Evolutionary conservation across 1,140 invertebrate species (phyloP).

Genomic region (Lepidostoma basale): DNA sequence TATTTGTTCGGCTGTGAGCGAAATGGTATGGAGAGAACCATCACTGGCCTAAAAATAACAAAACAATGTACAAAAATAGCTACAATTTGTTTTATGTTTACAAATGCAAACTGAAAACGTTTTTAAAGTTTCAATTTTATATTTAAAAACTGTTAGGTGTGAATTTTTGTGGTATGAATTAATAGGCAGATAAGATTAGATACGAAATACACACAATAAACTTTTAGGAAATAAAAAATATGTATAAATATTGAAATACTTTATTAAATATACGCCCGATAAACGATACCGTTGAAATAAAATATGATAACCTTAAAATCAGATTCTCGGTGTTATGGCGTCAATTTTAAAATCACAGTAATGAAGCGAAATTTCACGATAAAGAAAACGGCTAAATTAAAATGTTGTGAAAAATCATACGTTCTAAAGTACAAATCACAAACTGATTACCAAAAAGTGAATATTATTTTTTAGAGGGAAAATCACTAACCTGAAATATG

Average conservation of each 20-base stretch:
- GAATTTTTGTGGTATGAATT: too few species aligned
- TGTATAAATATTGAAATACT: too few species aligned
- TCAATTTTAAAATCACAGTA: neutral
- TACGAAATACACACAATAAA: too few species aligned
- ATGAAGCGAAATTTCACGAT: neutral
- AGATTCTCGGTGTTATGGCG: neutral
- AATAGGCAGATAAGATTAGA: too few species aligned
- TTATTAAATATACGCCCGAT: too few species aligned
- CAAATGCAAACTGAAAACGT: neutral
- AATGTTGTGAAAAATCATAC: neutral
- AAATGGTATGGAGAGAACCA: slow-evolving; percentile 32
- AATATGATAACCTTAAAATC: neutral
- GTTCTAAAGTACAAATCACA: neutral
- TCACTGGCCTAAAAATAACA: slow-evolving; percentile 31
- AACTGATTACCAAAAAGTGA: too few species aligned
- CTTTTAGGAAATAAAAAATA: too few species aligned
- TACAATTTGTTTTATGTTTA: neutral
- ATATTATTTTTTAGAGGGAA: slow-evolving; percentile 25
- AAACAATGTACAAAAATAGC: neutral
- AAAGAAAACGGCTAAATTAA: neutral
- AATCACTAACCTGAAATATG: slow-evolving; percentile 30
- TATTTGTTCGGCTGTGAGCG: slow-evolving; percentile 34
- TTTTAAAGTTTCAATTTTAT: neutral
- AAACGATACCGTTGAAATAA: too few species aligned
- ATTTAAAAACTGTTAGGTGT: neutral